Conservation (phyloP, 1,140 invertebrate species). For the Trachelipus rathkii region DNA sequence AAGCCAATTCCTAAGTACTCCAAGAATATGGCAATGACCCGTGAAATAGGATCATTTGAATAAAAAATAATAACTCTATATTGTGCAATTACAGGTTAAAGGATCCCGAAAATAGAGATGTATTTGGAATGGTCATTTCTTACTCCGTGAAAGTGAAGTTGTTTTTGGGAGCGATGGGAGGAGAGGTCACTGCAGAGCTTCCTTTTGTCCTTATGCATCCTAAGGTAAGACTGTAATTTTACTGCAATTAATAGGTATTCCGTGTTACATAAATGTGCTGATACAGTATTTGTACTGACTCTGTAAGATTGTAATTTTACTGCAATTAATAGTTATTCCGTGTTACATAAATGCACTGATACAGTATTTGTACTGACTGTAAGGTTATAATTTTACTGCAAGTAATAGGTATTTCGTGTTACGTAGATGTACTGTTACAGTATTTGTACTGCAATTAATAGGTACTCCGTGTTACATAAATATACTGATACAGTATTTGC, state of each 20-base stretch:
- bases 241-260: not conserved
- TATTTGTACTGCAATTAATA: too few species aligned
- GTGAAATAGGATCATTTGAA: too few species aligned
- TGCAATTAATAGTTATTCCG: too few species aligned
- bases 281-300: too few species aligned
- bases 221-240: slow-evolving; percentile 56
- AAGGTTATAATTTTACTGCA: not conserved
- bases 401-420: too few species aligned
- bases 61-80: not conserved
- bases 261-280: too few species aligned
- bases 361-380: not conserved
- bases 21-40: too few species aligned
- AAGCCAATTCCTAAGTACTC: too few species aligned
- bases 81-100: slow-evolving; percentile 58
- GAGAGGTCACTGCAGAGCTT: slow-evolving; percentile 90
- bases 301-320: not conserved
- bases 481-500: not conserved
- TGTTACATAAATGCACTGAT: too few species aligned
- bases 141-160: slow-evolving; percentile 93
- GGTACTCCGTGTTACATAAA: too few species aligned
- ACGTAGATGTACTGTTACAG: too few species aligned
- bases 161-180: slow-evolving; percentile 85
- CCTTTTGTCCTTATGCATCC: slow-evolving; percentile 97
- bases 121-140: slow-evolving; percentile 83
- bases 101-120: slow-evolving; percentile 74